Percentiles rank a stretch among this genome's conserved stretches.
These are phyloP conservation scores for Abramis brama DNA, from an alignment of 2,113 vertebrate species.

Conservation along the genomic window DNA sequence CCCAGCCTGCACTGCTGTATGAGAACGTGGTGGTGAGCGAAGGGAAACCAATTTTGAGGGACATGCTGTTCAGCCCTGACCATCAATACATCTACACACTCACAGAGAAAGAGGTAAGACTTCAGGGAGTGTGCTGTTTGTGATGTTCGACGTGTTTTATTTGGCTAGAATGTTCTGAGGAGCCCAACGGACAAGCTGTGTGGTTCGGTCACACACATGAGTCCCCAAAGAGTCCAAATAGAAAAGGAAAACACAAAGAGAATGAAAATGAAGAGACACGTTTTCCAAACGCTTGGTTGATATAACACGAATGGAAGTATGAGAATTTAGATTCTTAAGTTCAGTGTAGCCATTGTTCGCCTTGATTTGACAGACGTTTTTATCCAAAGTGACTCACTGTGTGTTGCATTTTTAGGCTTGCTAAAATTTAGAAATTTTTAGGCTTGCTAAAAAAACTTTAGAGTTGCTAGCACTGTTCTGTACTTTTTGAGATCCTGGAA, in stretches of 20 bases:
- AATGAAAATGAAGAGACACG: not conserved
- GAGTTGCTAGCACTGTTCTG: not conserved
- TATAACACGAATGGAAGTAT: not conserved
- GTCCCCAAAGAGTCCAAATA: not conserved
- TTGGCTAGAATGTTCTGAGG: not conserved
- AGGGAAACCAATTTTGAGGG: conserved; percentile 85
- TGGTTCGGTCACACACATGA: not conserved
- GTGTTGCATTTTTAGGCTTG: not conserved
- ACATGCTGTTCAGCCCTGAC: conserved; percentile 90
- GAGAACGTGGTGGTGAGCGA: conserved; percentile 88
- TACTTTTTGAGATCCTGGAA: not conserved
- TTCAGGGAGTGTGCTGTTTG: conserved; percentile 16
- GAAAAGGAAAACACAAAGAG: not conserved
- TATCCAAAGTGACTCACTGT: not conserved
- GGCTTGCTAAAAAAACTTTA: too few species aligned
- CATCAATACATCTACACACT: conserved; percentile 89
- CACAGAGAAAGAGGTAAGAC: conserved; percentile 81
- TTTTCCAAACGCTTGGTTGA: not conserved
- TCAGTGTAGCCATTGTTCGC: not conserved
- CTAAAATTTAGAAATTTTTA: too few species aligned
- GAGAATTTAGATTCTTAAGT: not conserved
- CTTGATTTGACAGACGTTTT: not conserved
- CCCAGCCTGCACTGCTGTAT: conserved; percentile 84
- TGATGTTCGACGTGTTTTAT: not conserved
- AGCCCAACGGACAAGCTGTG: not conserved